Conservation (phyloP, 1,140 invertebrate species). For the Pomacea maculata region DNA sequence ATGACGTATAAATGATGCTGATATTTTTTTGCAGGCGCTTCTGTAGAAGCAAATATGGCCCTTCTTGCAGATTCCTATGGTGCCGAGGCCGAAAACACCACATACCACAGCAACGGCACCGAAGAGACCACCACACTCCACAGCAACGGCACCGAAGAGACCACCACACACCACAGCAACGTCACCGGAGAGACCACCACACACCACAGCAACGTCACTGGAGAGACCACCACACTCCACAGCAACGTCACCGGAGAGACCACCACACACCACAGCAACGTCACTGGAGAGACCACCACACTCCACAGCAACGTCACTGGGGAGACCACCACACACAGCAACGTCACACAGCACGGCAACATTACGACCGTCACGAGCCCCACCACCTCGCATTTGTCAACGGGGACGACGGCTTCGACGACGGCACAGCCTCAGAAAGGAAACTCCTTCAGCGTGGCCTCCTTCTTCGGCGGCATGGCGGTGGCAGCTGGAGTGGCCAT, state of each 20-base stretch:
- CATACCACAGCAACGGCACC: neutral
- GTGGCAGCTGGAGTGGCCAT: conserved; percentile 27
- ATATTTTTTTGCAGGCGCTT: too few species aligned
- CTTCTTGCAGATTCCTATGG: too few species aligned
- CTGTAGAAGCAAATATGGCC: too few species aligned
- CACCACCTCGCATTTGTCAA: conserved; percentile 26
- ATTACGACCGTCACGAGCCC: neutral
- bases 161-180: neutral
- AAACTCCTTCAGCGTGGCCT: conserved; percentile 28
- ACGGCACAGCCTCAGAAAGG: conserved; percentile 14
- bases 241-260: neutral
- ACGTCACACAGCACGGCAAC: conserved; percentile 8
- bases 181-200: conserved; percentile 29
- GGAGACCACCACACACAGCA: neutral
- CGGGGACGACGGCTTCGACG: conserved; percentile 40
- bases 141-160: neutral
- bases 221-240: neutral
- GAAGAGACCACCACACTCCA: neutral
- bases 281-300: neutral
- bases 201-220: conserved; percentile 19
- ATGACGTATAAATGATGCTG: too few species aligned
- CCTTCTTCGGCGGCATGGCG: conserved; percentile 34
- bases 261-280: neutral
- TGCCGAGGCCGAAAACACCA: conserved; percentile 1
- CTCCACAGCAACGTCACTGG: neutral